phyloP scores from a whole-genome alignment of 1,140 invertebrate species.

The Drosophila sulfurigaster region DNA sequence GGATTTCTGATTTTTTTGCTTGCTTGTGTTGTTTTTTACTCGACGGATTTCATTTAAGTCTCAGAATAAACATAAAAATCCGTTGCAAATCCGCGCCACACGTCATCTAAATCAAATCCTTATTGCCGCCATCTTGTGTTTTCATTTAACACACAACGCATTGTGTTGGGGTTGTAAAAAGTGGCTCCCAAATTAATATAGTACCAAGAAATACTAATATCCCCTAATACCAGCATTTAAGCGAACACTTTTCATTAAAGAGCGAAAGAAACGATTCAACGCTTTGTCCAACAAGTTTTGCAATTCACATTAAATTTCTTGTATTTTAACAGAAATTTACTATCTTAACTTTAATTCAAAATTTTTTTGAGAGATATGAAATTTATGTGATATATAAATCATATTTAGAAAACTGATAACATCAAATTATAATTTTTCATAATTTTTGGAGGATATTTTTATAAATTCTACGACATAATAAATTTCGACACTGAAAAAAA shows the following conservation, averaged over 20 bases:
- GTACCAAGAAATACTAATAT: not conserved
- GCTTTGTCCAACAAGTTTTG: no score
- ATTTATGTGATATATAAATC: no score
- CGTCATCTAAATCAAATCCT: conserved; percentile 61
- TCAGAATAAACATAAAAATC: conserved; percentile 70
- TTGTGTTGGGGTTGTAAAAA: not conserved
- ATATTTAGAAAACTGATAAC: no score
- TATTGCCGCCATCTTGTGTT: conserved; percentile 36
- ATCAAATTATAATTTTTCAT: no score
- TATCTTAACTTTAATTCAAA: no score
- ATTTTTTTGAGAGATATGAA: no score
- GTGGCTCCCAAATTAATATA: conserved; percentile 9
- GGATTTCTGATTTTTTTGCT: conserved; percentile 66
- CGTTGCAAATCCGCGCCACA: conserved; percentile 45
- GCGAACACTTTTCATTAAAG: not conserved
- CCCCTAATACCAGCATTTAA: not conserved
- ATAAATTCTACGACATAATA: no score
- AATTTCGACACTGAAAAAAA: no score
- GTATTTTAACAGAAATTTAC: no score
- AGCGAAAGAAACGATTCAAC: no score
- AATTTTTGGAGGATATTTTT: no score
- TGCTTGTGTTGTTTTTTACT: conserved; percentile 21
- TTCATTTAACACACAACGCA: conserved; percentile 1
- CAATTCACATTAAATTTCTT: no score
- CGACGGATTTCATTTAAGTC: conserved; percentile 49